phyloP scores from a whole-genome alignment of 1,140 invertebrate species.

The Bombus fervidus region DNA sequence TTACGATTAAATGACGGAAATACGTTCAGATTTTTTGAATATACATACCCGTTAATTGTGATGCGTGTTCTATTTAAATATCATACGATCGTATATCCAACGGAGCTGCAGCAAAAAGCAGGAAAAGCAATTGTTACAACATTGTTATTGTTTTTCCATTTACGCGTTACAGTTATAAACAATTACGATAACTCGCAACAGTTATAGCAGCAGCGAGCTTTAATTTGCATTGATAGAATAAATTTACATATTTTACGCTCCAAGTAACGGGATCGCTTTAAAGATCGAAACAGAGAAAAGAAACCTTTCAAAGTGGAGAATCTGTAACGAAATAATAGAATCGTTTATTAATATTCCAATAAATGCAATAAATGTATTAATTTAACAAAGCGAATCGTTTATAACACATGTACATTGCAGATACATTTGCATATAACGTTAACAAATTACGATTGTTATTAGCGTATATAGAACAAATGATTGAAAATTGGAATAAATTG shows the following conservation, averaged over 20 bases:
- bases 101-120: not conserved
- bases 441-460: too few relatives aligned
- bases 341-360: not conserved
- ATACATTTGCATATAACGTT: too few relatives aligned
- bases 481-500: too few relatives aligned
- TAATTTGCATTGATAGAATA: not conserved
- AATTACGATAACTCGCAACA: conserved; percentile 5
- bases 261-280: not conserved
- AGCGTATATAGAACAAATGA: too few relatives aligned
- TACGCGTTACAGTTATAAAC: not conserved
- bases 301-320: not conserved
- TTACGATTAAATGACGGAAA: not conserved
- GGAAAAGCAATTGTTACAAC: not conserved
- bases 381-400: not conserved
- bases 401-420: not conserved
- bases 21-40: not conserved
- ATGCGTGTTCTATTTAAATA: not conserved
- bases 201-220: not conserved
- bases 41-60: not conserved
- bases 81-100: not conserved
- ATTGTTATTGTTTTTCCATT: not conserved
- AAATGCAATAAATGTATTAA: not conserved
- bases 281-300: not conserved
- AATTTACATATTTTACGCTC: not conserved
- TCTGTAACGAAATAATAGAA: not conserved